Evolutionary conservation across 1,140 invertebrate species (phyloP).

Genomic region (Ostrea edulis): DNA sequence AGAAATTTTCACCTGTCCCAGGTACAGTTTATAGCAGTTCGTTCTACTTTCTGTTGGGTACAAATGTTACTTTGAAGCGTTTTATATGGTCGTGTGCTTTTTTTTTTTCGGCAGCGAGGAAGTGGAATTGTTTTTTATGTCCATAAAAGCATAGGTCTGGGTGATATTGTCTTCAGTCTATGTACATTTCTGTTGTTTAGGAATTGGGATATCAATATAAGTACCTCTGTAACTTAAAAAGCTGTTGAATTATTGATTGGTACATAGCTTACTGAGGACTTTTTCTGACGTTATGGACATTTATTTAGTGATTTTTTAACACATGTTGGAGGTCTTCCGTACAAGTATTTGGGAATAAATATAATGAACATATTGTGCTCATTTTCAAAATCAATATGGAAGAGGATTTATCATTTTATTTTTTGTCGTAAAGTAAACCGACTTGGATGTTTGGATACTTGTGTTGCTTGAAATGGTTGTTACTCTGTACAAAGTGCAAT

Average conservation of each 20-base stretch:
- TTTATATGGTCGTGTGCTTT: not conserved
- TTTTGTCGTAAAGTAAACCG: not conserved
- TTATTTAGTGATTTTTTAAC: conserved; percentile 20
- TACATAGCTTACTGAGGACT: not conserved
- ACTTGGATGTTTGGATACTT: not conserved
- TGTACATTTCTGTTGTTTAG: conserved; percentile 19
- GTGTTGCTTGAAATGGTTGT: not conserved
- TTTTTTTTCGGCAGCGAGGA: not conserved
- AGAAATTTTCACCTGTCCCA: conserved; percentile 26
- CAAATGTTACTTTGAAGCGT: not conserved
- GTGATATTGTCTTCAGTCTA: not conserved
- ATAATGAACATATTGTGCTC: conserved; percentile 10
- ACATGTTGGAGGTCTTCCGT: not conserved
- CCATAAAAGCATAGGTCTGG: not conserved
- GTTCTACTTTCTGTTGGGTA: conserved; percentile 2
- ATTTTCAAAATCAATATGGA: conserved; percentile 6
- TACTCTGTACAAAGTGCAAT: not conserved
- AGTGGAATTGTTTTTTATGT: not conserved
- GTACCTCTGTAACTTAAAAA: not conserved
- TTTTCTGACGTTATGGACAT: conserved; percentile 18
- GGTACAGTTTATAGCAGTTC: not conserved
- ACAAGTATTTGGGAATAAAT: conserved; percentile 11
- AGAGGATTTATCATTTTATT: conserved; percentile 11
- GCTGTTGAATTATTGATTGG: conserved; percentile 11
- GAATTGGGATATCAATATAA: not conserved